Evolutionary conservation across 1,140 invertebrate genomes (phyloP), one percentile per base, ranked within the genome.

Genomic region (Probaryconus sp.): DNA sequence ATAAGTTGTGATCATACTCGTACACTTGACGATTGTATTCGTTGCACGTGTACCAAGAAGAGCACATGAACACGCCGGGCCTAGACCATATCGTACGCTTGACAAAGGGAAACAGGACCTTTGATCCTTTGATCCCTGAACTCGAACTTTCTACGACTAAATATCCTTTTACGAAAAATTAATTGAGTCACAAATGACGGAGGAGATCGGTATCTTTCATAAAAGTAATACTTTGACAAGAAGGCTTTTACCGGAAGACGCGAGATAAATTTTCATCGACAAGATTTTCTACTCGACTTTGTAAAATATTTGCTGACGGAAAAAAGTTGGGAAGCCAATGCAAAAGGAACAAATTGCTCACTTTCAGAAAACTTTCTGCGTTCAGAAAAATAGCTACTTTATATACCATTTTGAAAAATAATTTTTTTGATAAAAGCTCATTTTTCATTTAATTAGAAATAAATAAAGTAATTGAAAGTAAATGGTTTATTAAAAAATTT

Each of bases 11-110:
- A 71, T 63, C 67, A 63, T 63, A 71, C 42, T 56, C 43, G 58
- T 63, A 42, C 43, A 63, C 58, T 71, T 63, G 58, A 71, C 67
- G 50, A 63, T 53, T 63, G 50, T 58, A 63, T 71, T 71, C 33
- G 42, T 50, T 63, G 67, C 50, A 63, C 56, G 67, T 63, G 56
- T 63, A 56, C 35, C 40, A 21, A 30, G 47, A 45, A 31, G 24
- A 28, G 43, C 43, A 43, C 58, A 55, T 48, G 58, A 37, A 33
- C 56, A 31, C 43, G 16, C 55, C 40, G 30, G 10, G 6, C 30
- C 2, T 31, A 37, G 38, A 53, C n/a, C 14, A 14, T 35, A 37
- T 60, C 53, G 18, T 24, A 45, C 28, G 43, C 17, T 45, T 26
- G 21, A 58, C 50, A 35, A 37, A 28, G 58, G 16, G 40, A 37